Conservation (phyloP, 2,113 vertebrate genomes). For the Gopherus evgoodei region DNA sequence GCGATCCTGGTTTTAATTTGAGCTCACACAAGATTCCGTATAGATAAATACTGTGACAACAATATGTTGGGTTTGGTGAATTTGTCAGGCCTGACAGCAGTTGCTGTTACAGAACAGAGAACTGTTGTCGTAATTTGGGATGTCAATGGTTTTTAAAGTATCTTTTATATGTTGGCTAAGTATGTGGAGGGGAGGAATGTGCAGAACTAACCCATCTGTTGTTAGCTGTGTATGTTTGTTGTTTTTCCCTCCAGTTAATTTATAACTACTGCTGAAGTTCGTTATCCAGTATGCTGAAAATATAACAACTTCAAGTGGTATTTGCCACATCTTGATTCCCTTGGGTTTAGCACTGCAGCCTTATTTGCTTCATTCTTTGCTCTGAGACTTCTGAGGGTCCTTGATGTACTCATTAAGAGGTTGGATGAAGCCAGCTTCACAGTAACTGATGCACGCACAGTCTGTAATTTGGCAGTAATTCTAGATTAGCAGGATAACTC, state of each 20-base stretch:
- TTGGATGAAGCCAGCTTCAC: neutral
- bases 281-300: neutral
- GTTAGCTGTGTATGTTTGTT: neutral
- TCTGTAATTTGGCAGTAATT: conserved; percentile 43
- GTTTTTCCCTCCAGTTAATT: neutral
- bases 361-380: neutral
- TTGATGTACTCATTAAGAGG: neutral
- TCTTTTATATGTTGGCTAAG: neutral
- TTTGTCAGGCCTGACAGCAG: neutral
- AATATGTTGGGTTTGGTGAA: neutral
- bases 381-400: neutral
- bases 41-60: neutral
- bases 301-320: neutral
- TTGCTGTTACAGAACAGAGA: neutral
- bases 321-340: neutral
- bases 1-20: neutral
- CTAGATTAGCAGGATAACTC: conserved; percentile 25
- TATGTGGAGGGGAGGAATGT: neutral
- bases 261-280: neutral
- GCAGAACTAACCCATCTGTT: neutral
- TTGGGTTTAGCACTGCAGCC: neutral
- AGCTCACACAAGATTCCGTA: neutral
- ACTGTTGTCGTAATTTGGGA: neutral
- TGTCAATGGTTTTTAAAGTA: neutral
- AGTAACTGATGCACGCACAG: conserved; percentile 27